These are phyloP conservation scores for Drosophila arizonae DNA, from an alignment of 1,140 invertebrate species.

Conservation along the genomic window DNA sequence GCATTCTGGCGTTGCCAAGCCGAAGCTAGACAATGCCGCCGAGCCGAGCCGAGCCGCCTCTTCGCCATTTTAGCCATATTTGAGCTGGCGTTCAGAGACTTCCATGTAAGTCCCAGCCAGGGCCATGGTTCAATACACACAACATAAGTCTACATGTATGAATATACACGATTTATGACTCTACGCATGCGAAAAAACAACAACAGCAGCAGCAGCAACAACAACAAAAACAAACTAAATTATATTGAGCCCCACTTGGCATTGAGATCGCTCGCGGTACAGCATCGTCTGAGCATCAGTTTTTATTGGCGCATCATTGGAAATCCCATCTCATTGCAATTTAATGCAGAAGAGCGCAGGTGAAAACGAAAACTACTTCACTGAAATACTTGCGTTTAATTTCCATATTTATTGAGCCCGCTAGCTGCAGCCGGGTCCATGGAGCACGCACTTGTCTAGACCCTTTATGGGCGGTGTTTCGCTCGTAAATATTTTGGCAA, in stretches of 20 bases:
- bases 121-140: constrained; percentile 34
- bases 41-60: not conserved
- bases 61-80: constrained; percentile 13
- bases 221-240: constrained; percentile 47
- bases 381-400: constrained; percentile 50
- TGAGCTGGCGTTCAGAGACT: constrained; percentile 2
- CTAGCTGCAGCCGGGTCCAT: not conserved
- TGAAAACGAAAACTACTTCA: not conserved
- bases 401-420: constrained; percentile 68
- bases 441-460: constrained; percentile 23
- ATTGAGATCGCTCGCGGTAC: constrained; percentile 26
- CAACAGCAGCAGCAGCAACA: not conserved
- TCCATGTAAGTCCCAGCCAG: constrained; percentile 15
- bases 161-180: constrained; percentile 15
- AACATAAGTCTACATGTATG: constrained; percentile 46
- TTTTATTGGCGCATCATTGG: constrained; percentile 43
- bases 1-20: constrained; percentile 28
- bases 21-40: constrained; percentile 15
- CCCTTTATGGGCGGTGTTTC: constrained; percentile 60
- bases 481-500: constrained; percentile 80
- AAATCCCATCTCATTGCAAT: constrained; percentile 49
- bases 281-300: constrained; percentile 35
- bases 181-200: constrained; percentile 51
- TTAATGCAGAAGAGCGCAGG: not conserved
- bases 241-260: constrained; percentile 33